phyloP scores from a whole-genome alignment of 2,113 vertebrate species.

The Poeciliopsis prolifica region DNA sequence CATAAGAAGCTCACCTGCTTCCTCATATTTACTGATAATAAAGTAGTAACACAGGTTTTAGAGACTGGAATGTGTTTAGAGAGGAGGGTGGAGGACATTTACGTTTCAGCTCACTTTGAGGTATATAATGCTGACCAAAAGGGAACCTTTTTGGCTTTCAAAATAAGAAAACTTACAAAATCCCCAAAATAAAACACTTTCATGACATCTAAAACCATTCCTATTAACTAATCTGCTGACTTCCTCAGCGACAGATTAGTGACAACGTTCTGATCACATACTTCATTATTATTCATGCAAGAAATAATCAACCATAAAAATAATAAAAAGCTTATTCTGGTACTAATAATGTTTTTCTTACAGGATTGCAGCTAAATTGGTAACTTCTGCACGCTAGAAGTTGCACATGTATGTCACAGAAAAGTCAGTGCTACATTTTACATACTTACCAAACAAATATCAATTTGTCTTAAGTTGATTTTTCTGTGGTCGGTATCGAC shows the following conservation, averaged over 20 bases:
- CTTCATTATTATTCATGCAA: conserved; percentile 22
- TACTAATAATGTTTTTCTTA: conserved; percentile 18
- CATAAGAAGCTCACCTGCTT: conserved; percentile 35
- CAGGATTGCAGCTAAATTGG: conserved; percentile 18
- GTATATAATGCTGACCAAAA: conserved; percentile 52
- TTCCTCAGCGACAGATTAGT: conserved; percentile 1
- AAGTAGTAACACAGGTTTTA: conserved; percentile 9
- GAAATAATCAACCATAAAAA: conserved; percentile 29
- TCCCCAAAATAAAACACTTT: not conserved
- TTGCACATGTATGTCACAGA: conserved; percentile 52
- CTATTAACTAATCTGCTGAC: conserved; percentile 33
- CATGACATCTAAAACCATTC: conserved; percentile 22
- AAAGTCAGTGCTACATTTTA: conserved; percentile 64
- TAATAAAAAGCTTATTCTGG: conserved; percentile 31
- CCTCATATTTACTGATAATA: conserved; percentile 31
- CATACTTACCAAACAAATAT: conserved; percentile 43
- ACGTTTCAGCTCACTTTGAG: conserved; percentile 54
- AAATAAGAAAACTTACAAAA: conserved; percentile 33
- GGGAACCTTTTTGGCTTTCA: conserved; percentile 19
- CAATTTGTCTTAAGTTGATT: conserved; percentile 14
- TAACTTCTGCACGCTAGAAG: conserved; percentile 37
- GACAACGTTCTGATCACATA: not conserved
- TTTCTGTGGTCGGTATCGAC: conserved; percentile 22
- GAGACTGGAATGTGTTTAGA: conserved; percentile 6
- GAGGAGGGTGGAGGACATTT: conserved; percentile 29